Conservation (phyloP, 2,113 vertebrate genomes). For the Halichoeres trimaculatus region DNA sequence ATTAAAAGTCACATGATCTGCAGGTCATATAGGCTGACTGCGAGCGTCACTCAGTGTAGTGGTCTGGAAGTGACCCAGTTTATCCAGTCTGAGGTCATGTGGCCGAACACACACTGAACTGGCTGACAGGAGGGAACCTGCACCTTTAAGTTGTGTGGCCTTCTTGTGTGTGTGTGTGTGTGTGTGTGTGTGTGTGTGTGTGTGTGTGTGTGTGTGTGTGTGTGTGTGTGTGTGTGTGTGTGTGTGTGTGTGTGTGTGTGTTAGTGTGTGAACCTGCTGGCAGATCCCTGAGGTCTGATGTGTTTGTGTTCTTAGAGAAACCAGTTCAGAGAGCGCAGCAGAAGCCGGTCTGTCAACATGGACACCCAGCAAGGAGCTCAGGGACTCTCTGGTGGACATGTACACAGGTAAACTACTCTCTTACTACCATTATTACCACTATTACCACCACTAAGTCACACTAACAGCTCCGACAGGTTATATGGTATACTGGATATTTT, state of each 20-base stretch:
- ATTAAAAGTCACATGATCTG: conserved; percentile 2
- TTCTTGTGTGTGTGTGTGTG: background rate
- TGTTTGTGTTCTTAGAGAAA: conserved; percentile 57
- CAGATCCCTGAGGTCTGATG: background rate
- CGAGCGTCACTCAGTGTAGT: background rate
- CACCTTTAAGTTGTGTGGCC: background rate
- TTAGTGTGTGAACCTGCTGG: too few species aligned
- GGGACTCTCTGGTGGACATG: conserved; percentile 71
- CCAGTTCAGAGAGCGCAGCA: conserved; percentile 51
- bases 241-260: background rate
- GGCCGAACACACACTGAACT: too few species aligned
- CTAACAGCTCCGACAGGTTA: too few species aligned
- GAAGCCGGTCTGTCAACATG: conserved; percentile 34
- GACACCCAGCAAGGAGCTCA: conserved; percentile 70
- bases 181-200: background rate
- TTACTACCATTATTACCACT: too few species aligned
- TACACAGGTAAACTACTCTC: conserved; percentile 66
- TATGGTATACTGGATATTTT: too few species aligned
- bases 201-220: background rate
- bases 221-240: background rate
- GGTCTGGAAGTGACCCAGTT: background rate
- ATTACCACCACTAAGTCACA: too few species aligned
- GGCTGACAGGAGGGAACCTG: background rate
- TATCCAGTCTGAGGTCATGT: background rate
- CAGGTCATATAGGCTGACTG: background rate